Evolutionary conservation across 2,888 invertebrate genomes (phyloP), one percentile per base, ranked within the genome.

Genomic region (Eristalis arbustorum): DNA sequence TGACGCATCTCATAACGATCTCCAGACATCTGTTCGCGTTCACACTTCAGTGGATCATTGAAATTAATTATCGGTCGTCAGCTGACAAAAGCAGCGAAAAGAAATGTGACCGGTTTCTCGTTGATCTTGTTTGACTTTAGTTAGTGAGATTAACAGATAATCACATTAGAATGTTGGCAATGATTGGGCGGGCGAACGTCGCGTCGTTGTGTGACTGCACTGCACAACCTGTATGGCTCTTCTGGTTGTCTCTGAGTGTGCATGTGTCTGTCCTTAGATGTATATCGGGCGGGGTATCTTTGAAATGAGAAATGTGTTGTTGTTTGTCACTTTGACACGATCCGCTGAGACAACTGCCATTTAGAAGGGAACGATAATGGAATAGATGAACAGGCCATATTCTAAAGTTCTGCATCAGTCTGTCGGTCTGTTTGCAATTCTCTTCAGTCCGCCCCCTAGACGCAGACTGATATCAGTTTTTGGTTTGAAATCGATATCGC

Each of bases 401-500:
- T n/a, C n/a, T n/a, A n/a, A n/a, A n/a, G n/a, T n/a, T n/a, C n/a
- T n/a, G n/a, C n/a, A n/a, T n/a, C n/a, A n/a, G n/a, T n/a, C n/a
- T n/a, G n/a, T n/a, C n/a, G n/a, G n/a, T n/a, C 37, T 3, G 13
- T 2, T 37, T 37, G 37, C 11, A 8, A 37, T 18, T 49, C 42
- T 5, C 1, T n/a, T 49, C 1, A 0, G 3, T n/a, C n/a, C 1
- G 0, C 49, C 37, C 13, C 13, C 37, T 37, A 37, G 37, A 37
- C n/a, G 13, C 40, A 4, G 8, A 5, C 42, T 5, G 5, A 14
- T 66, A 6, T 8, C 6, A 64, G 42, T 66, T 67, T 64, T 3
- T 25, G 31, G n/a, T 61, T 72, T 14, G 18, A 77, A 68, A 69
- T 34, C 25, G 59, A 63, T 64, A 83, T 77, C 74, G 64, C 64